A percentile compares a stretch with the other conserved stretches of the same genome.
These are phyloP conservation scores for Cheilosia grossa DNA, from an alignment of 2,888 invertebrate species.

Conservation along the genomic window DNA sequence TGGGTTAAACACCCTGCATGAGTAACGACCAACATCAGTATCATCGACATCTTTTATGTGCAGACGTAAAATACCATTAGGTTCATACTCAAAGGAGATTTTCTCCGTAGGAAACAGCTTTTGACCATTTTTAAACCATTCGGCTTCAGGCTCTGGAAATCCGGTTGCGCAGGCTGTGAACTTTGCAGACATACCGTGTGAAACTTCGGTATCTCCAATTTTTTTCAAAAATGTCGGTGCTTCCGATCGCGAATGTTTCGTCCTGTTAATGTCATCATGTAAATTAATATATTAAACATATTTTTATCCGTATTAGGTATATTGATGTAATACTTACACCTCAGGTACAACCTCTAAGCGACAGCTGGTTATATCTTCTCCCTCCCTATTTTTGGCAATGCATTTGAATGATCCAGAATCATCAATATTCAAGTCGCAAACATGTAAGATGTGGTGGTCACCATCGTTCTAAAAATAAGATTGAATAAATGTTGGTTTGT, in stretches of 20 bases:
- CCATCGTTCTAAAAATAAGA: slow-evolving; percentile 88
- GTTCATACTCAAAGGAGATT: slow-evolving; percentile 91
- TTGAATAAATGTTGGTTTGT: too few species aligned
- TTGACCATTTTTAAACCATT: slow-evolving; percentile 92
- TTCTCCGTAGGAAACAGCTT: slow-evolving; percentile 92
- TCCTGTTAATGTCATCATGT: slow-evolving; percentile 84
- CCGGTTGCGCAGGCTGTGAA: slow-evolving; percentile 97
- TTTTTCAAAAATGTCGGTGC: slow-evolving; percentile 94
- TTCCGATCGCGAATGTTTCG: slow-evolving; percentile 89
- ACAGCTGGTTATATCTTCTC: slow-evolving; percentile 90
- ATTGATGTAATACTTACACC: slow-evolving; percentile 86
- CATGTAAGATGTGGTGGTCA: slow-evolving; percentile 90
- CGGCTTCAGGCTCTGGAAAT: slow-evolving; percentile 93
- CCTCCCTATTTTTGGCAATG: slow-evolving; percentile 91
- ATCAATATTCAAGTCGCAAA: slow-evolving; percentile 87
- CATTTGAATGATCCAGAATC: slow-evolving; percentile 92
- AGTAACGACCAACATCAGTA: slow-evolving; percentile 93
- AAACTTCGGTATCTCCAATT: slow-evolving; percentile 94
- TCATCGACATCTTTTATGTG: slow-evolving; percentile 90
- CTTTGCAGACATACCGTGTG: slow-evolving; percentile 94
- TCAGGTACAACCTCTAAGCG: slow-evolving; percentile 91
- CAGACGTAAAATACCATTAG: slow-evolving; percentile 89
- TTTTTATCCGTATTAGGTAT: background rate
- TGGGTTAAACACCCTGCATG: slow-evolving; percentile 91
- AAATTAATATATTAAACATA: background rate